Evolutionary conservation across 1,140 invertebrate genomes (phyloP).

Genomic region (Drosophila lini): DNA sequence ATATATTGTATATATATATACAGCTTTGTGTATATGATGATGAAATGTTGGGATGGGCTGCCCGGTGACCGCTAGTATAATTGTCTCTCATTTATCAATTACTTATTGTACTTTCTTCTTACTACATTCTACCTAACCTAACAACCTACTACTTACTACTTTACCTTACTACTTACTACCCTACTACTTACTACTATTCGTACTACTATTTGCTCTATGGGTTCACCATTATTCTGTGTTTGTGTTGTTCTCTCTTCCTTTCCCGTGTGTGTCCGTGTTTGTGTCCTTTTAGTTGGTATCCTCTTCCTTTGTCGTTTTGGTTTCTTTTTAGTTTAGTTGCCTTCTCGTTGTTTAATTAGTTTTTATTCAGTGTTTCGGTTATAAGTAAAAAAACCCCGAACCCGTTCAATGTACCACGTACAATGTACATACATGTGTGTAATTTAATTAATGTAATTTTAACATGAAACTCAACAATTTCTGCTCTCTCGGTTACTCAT

Average conservation of each 20-base stretch:
- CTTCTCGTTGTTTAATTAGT: constrained; percentile 31
- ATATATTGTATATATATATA: constrained; percentile 70
- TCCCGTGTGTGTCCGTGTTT: constrained; percentile 73
- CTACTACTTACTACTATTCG: constrained; percentile 68
- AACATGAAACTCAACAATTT: constrained; percentile 84
- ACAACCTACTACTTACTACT: constrained; percentile 67
- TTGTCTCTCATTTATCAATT: constrained; percentile 83
- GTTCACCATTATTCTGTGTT: constrained; percentile 73
- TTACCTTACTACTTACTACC: constrained; percentile 57
- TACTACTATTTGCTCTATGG: constrained; percentile 81
- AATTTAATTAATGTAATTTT: constrained; percentile 82
- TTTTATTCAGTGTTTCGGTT: constrained; percentile 36
- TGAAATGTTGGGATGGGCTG: constrained; percentile 85
- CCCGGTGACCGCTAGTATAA: constrained; percentile 84
- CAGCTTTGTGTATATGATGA: constrained; percentile 78
- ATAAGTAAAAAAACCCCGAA: constrained; percentile 1
- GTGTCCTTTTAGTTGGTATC: constrained; percentile 53
- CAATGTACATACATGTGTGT: constrained; percentile 66
- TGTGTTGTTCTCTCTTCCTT: constrained; percentile 74
- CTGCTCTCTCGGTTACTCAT: constrained; percentile 77
- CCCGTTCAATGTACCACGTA: constrained; percentile 8
- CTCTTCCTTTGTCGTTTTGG: constrained; percentile 30
- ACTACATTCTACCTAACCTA: constrained; percentile 78
- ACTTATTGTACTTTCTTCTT: constrained; percentile 82
- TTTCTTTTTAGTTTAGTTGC: constrained; percentile 25